Base-by-base conservation (phyloP, 1,140 invertebrate species). In the Ruditapes philippinarum region DNA sequence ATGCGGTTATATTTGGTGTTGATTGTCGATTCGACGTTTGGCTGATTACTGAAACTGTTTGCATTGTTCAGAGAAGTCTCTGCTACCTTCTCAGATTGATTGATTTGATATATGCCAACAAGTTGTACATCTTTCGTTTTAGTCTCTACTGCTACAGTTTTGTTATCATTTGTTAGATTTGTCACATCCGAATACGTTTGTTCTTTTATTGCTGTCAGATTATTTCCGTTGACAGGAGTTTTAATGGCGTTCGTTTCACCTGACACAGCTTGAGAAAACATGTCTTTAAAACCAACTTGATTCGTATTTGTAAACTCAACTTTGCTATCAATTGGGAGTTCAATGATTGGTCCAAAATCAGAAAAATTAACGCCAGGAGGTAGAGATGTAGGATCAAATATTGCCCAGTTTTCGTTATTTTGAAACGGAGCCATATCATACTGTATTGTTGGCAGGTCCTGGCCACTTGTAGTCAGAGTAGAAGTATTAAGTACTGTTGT, bases 381-480 rank as follows among this genome's bases (percentile, higher is more conserved):
- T 7, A 45, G 1, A 0, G 84, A 86, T 7, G 49, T 86, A 22
- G 84, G 84, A 51, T 86, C 84, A 62, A 86, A 86, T 86, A 86
- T 86, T 1, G 84, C 84, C 84, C 84, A 86, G 38, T 86, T 86
- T 54, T 74, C 73, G 36, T 86, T 78, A 25, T 74, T 78, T 62
- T 86, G 14, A 49, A 86, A 86, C 9, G 84, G 84, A 38, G 73
- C 31, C 84, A 86, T 86, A 33, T 86, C 84, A 33, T 86, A 86
- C 25, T 40, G 31, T 22, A 86, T 74, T 0, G 40, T 17, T 14
- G 49, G 45, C 7, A 22, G 14, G 42, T 36, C 82, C 19, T 25
- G 11, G 9, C 25, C 28, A 14, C 12, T 73, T 51, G 36, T 54
- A 28, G 22, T 4, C 5, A 42, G 17, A 9, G 22, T 17, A 5